Conservation (phyloP, 2,113 vertebrate species). For the Cichladusa arquata region DNA sequence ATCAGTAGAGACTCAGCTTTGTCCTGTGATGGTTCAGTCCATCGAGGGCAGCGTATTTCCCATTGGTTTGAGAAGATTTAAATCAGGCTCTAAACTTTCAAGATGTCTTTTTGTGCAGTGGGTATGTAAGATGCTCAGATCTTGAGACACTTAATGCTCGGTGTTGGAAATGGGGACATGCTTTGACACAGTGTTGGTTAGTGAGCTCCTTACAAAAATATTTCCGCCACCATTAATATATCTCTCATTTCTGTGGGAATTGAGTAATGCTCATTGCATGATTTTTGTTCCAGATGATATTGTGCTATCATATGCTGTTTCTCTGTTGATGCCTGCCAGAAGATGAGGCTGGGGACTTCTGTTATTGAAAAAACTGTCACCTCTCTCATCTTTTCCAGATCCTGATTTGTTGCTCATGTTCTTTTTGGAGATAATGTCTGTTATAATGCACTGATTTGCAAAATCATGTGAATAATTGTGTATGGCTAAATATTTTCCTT, state of each 20-base stretch:
- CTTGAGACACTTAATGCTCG: fast-evolving
- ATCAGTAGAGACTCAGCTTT: not conserved
- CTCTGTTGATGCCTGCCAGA: not conserved
- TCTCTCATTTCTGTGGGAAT: not conserved
- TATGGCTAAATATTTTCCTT: not conserved
- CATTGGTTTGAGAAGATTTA: not conserved
- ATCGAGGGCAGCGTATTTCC: not conserved
- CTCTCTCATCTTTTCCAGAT: not conserved
- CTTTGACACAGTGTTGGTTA: not conserved
- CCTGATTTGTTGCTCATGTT: not conserved
- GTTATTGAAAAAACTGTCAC: not conserved
- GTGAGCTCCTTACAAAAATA: not conserved
- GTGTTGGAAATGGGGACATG: not conserved
- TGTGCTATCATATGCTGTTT: fast-evolving
- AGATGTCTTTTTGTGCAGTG: not conserved
- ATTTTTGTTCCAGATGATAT: not conserved
- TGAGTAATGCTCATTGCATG: not conserved
- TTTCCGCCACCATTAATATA: not conserved
- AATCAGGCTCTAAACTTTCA: not conserved
- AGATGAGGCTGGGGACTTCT: not conserved
- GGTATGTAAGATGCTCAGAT: not conserved
- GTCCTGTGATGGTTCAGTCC: not conserved
- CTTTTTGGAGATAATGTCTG: not conserved
- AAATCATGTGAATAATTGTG: not conserved
- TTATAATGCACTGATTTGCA: not conserved